Conservation (phyloP, 2,797 vertebrate genomes). For the Pyrocephalus nanus region DNA sequence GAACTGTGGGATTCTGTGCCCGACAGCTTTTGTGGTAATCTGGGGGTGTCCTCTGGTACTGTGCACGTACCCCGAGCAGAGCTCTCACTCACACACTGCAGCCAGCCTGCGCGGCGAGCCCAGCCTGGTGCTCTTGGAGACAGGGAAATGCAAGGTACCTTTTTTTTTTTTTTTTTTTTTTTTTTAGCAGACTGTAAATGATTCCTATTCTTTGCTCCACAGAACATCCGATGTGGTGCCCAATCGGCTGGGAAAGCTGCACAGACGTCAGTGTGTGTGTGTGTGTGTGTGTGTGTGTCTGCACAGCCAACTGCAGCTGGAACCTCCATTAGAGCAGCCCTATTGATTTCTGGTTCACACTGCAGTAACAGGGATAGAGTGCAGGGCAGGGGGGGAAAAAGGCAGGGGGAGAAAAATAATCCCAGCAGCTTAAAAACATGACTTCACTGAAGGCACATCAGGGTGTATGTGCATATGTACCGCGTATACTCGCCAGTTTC, state of each 20-base stretch:
- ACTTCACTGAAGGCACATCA: neutral
- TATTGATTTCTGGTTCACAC: conserved; percentile 78
- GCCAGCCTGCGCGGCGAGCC: neutral
- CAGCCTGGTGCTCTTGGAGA: conserved; percentile 46
- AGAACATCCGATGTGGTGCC: conserved; percentile 83
- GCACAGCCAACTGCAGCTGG: conserved; percentile 65
- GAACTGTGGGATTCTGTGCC: neutral
- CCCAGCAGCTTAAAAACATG: neutral
- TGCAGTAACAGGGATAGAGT: conserved; percentile 65
- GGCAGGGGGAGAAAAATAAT: neutral
- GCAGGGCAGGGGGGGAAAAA: neutral
- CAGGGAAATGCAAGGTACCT: conserved; percentile 58
- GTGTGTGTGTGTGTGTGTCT: neutral
- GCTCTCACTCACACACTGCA: neutral
- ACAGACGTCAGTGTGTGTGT: conserved; percentile 74
- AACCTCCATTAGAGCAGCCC: conserved; percentile 76
- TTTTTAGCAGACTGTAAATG: conserved; percentile 61
- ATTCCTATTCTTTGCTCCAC: conserved; percentile 78
- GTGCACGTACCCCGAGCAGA: neutral
- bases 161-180: conserved; percentile 45
- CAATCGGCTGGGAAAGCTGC: conserved; percentile 78
- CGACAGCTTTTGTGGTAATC: neutral
- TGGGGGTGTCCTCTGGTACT: neutral
- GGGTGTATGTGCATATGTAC: neutral
- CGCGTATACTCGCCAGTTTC: neutral